Conservation (phyloP, 2,888 invertebrate species). For the Aricia artaxerxes region DNA sequence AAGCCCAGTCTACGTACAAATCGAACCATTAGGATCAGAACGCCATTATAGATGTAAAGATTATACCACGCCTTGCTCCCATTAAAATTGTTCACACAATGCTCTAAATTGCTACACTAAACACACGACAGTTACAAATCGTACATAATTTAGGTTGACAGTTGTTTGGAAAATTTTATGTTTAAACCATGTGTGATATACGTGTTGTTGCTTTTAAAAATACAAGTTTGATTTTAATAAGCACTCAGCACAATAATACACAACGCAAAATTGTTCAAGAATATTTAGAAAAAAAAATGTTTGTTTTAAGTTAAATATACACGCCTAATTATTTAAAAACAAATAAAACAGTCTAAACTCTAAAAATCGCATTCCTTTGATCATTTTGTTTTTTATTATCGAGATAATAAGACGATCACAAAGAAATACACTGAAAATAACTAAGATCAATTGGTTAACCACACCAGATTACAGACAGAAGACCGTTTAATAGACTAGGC, state of each 20-base stretch:
- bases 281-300: neutral
- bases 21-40: constrained; percentile 27
- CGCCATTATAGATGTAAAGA: constrained; percentile 31
- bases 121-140: constrained; percentile 24
- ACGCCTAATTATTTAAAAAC: neutral
- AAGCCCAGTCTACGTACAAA: constrained; percentile 32
- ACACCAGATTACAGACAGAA: constrained; percentile 36
- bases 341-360: neutral
- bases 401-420: neutral
- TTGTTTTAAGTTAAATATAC: neutral
- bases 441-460: constrained; percentile 33
- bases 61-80: constrained; percentile 30
- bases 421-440: constrained; percentile 1
- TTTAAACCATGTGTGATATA: neutral
- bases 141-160: neutral
- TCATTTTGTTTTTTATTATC: neutral
- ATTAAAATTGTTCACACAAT: constrained; percentile 29
- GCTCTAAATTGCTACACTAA: constrained; percentile 12
- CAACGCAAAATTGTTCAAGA: neutral
- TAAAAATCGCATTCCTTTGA: neutral
- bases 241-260: neutral
- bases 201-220: too few species aligned
- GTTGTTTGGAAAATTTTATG: constrained; percentile 6
- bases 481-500: constrained; percentile 62
- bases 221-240: neutral